Evolutionary conservation across 2,888 invertebrate genomes (phyloP).

Genomic region (Seira sanloemensis): DNA sequence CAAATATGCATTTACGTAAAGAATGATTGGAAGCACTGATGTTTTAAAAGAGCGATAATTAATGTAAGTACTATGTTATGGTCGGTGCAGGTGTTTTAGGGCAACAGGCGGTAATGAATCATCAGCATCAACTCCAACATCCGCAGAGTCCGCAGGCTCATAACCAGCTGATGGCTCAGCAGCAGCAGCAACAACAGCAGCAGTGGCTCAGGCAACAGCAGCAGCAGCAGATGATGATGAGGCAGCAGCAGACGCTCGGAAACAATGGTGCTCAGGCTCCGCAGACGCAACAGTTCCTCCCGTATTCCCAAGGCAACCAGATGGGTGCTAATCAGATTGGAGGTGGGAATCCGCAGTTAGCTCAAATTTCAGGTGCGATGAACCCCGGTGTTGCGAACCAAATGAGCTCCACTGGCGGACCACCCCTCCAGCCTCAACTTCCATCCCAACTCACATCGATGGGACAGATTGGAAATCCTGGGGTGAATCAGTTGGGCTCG

Average conservation of each 20-base stretch:
- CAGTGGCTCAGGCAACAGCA: conserved; percentile 75
- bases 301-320: conserved; percentile 74
- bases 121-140: conserved; percentile 71
- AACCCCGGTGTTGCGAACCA: conserved; percentile 71
- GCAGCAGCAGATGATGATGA: conserved; percentile 75
- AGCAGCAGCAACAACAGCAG: conserved; percentile 77
- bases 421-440: conserved; percentile 68
- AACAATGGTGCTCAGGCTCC: conserved; percentile 74
- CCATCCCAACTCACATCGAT: conserved; percentile 72
- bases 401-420: conserved; percentile 68
- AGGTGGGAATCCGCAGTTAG: conserved; percentile 69
- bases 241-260: conserved; percentile 74
- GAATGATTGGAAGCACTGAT: too few species aligned
- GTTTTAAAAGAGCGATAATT: neutral
- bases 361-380: conserved; percentile 65
- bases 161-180: conserved; percentile 72
- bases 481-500: conserved; percentile 68
- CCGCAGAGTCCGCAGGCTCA: conserved; percentile 73
- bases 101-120: conserved; percentile 72
- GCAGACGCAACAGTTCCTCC: conserved; percentile 76
- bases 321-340: conserved; percentile 74
- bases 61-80: too few species aligned
- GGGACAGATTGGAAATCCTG: conserved; percentile 71
- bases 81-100: conserved; percentile 58
- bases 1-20: too few species aligned